Evolutionary conservation across 2,797 vertebrate species (phyloP), one percentile per base, ranked within the genome.

Genomic region (Lithobates sylvaticus): DNA sequence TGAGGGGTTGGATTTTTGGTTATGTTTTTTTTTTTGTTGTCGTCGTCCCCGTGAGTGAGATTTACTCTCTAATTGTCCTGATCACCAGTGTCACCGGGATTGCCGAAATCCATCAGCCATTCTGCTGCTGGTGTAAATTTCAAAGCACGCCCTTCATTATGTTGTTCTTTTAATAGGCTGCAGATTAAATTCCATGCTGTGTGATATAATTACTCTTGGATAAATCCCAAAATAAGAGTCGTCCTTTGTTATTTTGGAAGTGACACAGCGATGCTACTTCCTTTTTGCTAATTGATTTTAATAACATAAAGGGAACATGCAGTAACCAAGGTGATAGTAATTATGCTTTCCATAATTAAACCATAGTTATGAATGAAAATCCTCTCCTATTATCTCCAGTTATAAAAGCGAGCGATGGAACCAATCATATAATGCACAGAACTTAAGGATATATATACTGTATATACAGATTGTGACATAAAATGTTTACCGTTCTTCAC

Each of bases 261-360:
- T 80, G 78, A 64, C 27, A 50, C n/a, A 21, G 70, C 47, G 29
- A 65, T 16, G 13, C 44, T 69, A 61, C 64, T 36, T 32, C 23
- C 64, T 15, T 6, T 26, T 65, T 27, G 23, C 50, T 84, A 71
- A 70, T 84, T 84, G 75, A 61, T 50, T 84, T 68, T 67, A 78
- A 71, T 84, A 67, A 77, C 34, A 67, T 71, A 69, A 78, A 70
- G 29, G 2, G 16, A 61, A 64, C 74, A 84, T 84, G 75, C 7
- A n/a, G 83, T 84, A 84, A 71, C 83, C 75, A 84, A 29, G 83
- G 83, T 78, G 69, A 78, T 78, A 75, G 83, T 84, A 71, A 77
- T 77, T 70, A 84, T 58, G 39, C 74, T 70, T 84, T 78, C 47
- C 32, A 70, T 77, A 84, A 70, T 84, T 76, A 70, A 67, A 69